Conservation (phyloP, 2,888 invertebrate species). For the Hypselothyrea guttata region DNA sequence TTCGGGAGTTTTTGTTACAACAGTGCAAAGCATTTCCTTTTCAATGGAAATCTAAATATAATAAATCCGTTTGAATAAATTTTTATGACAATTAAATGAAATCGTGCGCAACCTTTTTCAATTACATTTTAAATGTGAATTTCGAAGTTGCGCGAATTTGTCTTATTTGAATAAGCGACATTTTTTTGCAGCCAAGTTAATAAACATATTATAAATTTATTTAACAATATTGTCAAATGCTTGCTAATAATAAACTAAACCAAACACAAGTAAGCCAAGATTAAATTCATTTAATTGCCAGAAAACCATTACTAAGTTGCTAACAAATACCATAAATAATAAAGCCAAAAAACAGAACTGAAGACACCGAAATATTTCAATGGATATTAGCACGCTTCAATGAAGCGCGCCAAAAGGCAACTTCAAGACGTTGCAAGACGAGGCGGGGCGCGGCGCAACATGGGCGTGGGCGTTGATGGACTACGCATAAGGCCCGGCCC, state of each 20-base stretch:
- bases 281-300: constrained; percentile 7
- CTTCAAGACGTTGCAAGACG: constrained; percentile 15
- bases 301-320: constrained; percentile 14
- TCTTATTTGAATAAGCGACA: constrained; percentile 7
- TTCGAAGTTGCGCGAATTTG: background rate
- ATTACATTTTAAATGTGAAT: constrained; percentile 13
- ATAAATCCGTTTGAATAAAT: constrained; percentile 13
- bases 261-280: background rate
- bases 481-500: constrained; percentile 47
- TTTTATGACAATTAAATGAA: constrained; percentile 6
- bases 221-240: background rate
- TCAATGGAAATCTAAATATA: constrained; percentile 19
- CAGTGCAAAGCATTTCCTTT: constrained; percentile 39
- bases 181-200: constrained; percentile 8
- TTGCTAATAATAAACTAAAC: background rate
- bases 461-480: constrained; percentile 64
- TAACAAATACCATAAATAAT: constrained; percentile 27
- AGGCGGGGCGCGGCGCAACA: constrained; percentile 10
- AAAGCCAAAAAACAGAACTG: constrained; percentile 33
- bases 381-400: constrained; percentile 71
- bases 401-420: constrained; percentile 58
- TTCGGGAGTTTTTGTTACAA: background rate
- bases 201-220: constrained; percentile 1
- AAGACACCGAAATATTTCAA: constrained; percentile 69
- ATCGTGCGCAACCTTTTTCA: constrained; percentile 27